These are phyloP conservation scores for Oreonectes daqikongensis DNA, from an alignment of 2,797 vertebrate genomes.

Conservation along the genomic window DNA sequence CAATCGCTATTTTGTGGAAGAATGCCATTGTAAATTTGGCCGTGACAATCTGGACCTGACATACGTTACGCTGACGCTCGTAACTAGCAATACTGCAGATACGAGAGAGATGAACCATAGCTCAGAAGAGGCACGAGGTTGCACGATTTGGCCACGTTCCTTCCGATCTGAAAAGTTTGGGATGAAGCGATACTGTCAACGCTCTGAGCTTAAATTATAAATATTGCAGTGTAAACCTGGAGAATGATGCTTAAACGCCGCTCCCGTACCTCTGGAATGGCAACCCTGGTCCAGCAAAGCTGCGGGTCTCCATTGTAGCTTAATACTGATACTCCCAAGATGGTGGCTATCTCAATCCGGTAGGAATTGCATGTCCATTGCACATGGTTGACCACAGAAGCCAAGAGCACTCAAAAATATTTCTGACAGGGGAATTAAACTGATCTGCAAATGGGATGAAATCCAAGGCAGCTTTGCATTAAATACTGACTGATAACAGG, in stretches of 20 bases:
- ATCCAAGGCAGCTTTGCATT: constrained; percentile 78
- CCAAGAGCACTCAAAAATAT: constrained; percentile 26
- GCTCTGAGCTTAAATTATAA: not conserved
- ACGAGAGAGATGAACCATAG: not conserved
- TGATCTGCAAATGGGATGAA: constrained; percentile 63
- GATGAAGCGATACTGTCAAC: not conserved
- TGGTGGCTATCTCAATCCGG: constrained; percentile 1
- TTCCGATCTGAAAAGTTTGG: not conserved
- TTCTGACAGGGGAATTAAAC: constrained; percentile 23
- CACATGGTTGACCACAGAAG: constrained; percentile 34
- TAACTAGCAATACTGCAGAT: constrained; percentile 37
- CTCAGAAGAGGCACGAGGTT: constrained; percentile 12
- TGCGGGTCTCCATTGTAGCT: constrained; percentile 3
- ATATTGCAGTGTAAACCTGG: constrained; percentile 9
- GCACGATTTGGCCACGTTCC: not conserved
- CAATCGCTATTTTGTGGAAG: constrained; percentile 38
- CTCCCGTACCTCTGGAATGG: constrained; percentile 17
- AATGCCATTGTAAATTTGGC: constrained; percentile 41
- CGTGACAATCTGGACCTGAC: constrained; percentile 26
- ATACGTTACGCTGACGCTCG: constrained; percentile 16
- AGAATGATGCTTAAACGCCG: constrained; percentile 5
- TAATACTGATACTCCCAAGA: constrained; percentile 36
- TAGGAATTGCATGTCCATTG: constrained; percentile 34
- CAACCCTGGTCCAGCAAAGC: constrained; percentile 11
- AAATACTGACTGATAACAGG: constrained; percentile 78